Base-by-base conservation (phyloP, 2,113 vertebrate genomes). In the Glaucidium brasilianum region DNA sequence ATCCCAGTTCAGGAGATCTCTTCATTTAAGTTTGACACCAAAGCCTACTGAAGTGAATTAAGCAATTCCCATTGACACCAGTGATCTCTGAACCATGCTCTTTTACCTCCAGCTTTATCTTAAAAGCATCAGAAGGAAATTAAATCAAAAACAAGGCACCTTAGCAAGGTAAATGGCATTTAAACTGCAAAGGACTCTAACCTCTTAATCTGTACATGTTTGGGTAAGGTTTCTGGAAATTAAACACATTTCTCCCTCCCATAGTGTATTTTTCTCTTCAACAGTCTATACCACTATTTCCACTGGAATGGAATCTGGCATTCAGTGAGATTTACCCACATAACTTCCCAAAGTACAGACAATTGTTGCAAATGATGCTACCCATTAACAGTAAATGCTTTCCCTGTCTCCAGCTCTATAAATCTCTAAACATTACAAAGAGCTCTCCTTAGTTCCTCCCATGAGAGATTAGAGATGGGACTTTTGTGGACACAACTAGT, bases 331-430 rank as follows among this genome's bases (percentile, higher is more conserved):
- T 91, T 91, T 95, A 82, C 52, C 82, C 73, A 77, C 64, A 35
- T 37, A 94, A 93, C 84, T 94, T 96, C 92, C 80, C 93, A 82
- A 90, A 97, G 88, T 86, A 96, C 80, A 92, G 90, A 92, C 90
- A 91, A 80, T 95, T 95, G 95, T 86, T 96, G 90, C 88, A 97
- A 97, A 89, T 86, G 50, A 95, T 91, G 85, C 63, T 90, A 82
- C 87, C 83, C 84, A 94, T 97, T 96, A 97, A 74, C 75, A 96
- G 78, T 77, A 92, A 97, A 95, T 74, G 90, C 84, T 96, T 95
- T 94, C 90, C 50, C 83, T 74, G 39, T 85, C 73, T 90, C 85
- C 90, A 93, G 82, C 80, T 88, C 94, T 76, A 81, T 91, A 96
- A 97, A 95, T 94, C 49, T 7, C 94, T 90, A 95, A 97, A 94